phyloP scores from a whole-genome alignment of 2,113 vertebrate genomes.

The Microtus ochrogaster region DNA sequence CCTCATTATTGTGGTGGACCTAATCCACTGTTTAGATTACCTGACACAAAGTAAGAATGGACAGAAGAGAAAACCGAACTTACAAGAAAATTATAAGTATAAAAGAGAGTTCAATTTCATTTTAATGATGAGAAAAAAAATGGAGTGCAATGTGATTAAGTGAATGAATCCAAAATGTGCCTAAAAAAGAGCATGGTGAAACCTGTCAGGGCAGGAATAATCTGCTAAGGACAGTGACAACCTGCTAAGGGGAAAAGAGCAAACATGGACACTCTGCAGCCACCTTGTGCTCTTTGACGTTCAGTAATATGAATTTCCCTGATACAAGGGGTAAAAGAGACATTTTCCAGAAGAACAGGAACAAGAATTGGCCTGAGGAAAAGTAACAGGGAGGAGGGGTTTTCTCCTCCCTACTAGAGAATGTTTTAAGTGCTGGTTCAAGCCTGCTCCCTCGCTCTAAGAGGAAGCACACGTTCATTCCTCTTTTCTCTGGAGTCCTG shows the following conservation, averaged over 20 bases:
- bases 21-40: background rate
- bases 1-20: background rate
- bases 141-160: background rate
- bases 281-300: background rate
- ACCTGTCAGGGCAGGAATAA: background rate
- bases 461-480: background rate
- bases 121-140: background rate
- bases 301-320: background rate
- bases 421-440: background rate
- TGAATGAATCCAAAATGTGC: too few relatives aligned
- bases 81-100: background rate
- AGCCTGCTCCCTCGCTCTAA: background rate
- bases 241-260: background rate
- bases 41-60: background rate
- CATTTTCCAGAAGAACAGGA: background rate
- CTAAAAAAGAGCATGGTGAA: background rate
- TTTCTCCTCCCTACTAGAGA: background rate
- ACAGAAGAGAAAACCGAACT: background rate
- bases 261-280: background rate
- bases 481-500: background rate
- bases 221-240: background rate
- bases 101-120: background rate
- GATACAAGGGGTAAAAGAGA: background rate
- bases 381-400: background rate
- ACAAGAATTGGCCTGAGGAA: background rate